These are phyloP conservation scores for Mesocricetus auratus DNA, from an alignment of 2,113 vertebrate species.

Conservation along the genomic window DNA sequence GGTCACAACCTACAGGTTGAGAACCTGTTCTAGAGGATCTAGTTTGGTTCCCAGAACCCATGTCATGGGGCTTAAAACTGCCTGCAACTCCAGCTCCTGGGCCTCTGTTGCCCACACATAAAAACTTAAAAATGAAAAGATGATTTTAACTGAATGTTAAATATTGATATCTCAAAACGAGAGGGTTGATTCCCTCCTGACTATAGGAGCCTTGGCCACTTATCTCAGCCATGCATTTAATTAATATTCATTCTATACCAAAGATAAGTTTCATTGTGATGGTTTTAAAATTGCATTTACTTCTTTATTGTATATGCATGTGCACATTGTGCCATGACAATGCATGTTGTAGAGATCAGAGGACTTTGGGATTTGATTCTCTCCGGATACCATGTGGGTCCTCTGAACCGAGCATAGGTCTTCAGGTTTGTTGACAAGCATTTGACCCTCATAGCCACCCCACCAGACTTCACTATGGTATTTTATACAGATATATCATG, in stretches of 20 bases:
- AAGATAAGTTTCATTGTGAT: background rate
- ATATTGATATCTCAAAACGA: background rate
- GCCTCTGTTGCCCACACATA: background rate
- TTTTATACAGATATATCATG: background rate
- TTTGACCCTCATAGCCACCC: background rate
- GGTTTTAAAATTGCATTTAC: background rate
- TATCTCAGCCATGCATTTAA: background rate
- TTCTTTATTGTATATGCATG: background rate
- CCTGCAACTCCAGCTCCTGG: background rate
- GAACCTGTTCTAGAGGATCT: background rate
- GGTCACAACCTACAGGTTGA: background rate
- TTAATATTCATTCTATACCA: background rate
- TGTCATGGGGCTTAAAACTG: background rate
- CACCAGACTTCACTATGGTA: background rate
- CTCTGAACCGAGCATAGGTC: too few species aligned
- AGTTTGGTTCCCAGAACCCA: background rate
- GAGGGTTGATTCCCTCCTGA: background rate
- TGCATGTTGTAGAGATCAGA: background rate
- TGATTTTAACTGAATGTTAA: slow-evolving; percentile 46
- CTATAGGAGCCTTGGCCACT: background rate
- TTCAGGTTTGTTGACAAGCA: background rate
- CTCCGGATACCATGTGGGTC: background rate
- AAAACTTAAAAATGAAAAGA: background rate
- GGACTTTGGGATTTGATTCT: background rate
- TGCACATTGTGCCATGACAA: background rate